Evolutionary conservation across 1,140 invertebrate genomes (phyloP), one percentile per base, ranked within the genome.

Genomic region (Planococcus citri): DNA sequence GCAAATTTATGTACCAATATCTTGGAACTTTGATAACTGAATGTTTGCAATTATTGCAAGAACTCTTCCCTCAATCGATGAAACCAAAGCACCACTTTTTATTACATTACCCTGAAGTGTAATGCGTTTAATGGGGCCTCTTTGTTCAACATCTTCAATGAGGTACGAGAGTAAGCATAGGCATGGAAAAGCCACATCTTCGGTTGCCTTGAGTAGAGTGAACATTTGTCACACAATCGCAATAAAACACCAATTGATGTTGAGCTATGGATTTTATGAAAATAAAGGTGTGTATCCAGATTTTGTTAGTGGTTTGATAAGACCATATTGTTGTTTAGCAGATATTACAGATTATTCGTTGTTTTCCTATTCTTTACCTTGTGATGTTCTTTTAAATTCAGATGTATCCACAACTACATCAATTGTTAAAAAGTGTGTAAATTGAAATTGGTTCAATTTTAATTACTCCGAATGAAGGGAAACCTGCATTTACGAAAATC

Each of bases 81-180:
- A 75, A 73, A 70, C 74, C 76, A 17, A 76, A 76, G 57, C 72
- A 73, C 71, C 75, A 76, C 70, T 69, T 72, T 38, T 64, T 76
- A 14, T 70, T 73, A 17, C 74, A 76, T 71, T 76, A 76, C 71
- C 72, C 72, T 37, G n/a, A n/a, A 69, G 20, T 25, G 69, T 72
- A 21, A 72, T 77, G 17, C 12, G 61, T 70, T 69, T 73, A 25
- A 68, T 70, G 72, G 75, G 76, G 14, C 75, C 75, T 17, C 60
- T 74, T 25, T 27, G 70, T 69, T 33, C 24, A 27, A 51, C 72
- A 22, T 72, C 71, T 71, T 71, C 27, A 9, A 75, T 74, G 24
- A 6, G 58, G 9, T 60, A 21, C 58, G 58, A 60, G n/a, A 60
- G 58, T n/a, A 60, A 60, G 24, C 58, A 60, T n/a, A 60, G 58